Base-by-base conservation (phyloP, 2,888 invertebrate species). In the Platycheirus albimanus region DNA sequence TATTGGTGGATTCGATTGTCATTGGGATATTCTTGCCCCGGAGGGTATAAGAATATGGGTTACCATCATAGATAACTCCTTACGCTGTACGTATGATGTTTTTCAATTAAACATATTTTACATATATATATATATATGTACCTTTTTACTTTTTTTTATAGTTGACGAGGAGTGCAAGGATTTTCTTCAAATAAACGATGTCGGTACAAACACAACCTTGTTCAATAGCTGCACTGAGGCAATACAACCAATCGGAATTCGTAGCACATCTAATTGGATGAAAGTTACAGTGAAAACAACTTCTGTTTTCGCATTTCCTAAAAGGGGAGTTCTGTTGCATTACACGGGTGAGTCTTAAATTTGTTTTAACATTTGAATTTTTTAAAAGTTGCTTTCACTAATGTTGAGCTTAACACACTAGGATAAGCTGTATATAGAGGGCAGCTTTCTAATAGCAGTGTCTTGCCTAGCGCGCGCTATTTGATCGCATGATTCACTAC, bases 1-100 rank as follows among this genome's bases (percentile, higher is more conserved):
- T 88, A 92, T 94, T 11, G 95, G 94, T 0, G 93, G 93, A 41
- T 89, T 88, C 88, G 89, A 93, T 85, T 96, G 96, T 88, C 92
- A 92, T 41, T 95, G 95, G 95, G 92, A 92, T 77, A 92, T 96
- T 69, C 91, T 90, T 49, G 94, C 93, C 1, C 91, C 93, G 51
- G 92, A 92, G 0, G 93, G 94, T 74, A 95, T 95, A 88, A 92
- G 91, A 86, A 92, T 96, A 67, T 91, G 93, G 84, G 88, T 95
- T 58, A 93, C 93, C 0, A 90, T 96, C 33, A 90, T 95, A 86
- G 95, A 96, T 89, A 92, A 95, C 83, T 93, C 95, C 78, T 92
- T 95, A 86, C 92, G 94, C 88, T 93, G 95, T 95, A 90, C 92
- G 92, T 91, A 7, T 17, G n/a, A 17, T 45, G 0, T 7, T 15